Percentiles rank a stretch among this genome's conserved stretches.
phyloP scores from a whole-genome alignment of 2,113 vertebrate species.

The Polypterus senegalus region DNA sequence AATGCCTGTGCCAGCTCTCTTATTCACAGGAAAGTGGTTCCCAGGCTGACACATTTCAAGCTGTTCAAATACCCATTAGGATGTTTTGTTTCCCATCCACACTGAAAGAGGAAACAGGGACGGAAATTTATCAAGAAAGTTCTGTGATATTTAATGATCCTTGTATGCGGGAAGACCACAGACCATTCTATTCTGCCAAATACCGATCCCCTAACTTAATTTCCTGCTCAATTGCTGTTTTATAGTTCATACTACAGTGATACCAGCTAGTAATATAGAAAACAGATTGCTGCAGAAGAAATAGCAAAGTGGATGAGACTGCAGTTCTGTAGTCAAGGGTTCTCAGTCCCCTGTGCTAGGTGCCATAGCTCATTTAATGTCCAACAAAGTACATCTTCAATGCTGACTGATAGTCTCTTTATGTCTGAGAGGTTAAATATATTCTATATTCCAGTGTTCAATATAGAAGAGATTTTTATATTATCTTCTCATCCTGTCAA shows the following conservation, averaged over 20 bases:
- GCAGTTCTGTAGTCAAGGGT: slow-evolving; percentile 50
- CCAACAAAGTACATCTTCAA: slow-evolving; percentile 64
- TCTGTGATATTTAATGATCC: slow-evolving; percentile 43
- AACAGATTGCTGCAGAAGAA: slow-evolving; percentile 61
- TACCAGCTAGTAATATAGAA: slow-evolving; percentile 67
- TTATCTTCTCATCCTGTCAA: no score
- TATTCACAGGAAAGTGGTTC: slow-evolving; percentile 49
- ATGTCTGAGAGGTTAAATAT: slow-evolving; percentile 32
- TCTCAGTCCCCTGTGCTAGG: slow-evolving; percentile 50
- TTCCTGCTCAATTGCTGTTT: slow-evolving; percentile 68
- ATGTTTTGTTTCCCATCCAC: slow-evolving; percentile 52
- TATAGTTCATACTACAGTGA: slow-evolving; percentile 70
- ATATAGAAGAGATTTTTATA: slow-evolving; percentile 9
- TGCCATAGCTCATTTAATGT: slow-evolving; percentile 64
- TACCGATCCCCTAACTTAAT: slow-evolving; percentile 65
- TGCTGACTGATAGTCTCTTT: slow-evolving; percentile 48
- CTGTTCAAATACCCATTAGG: slow-evolving; percentile 63
- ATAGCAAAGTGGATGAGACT: slow-evolving; percentile 46
- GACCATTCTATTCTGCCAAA: slow-evolving; percentile 53
- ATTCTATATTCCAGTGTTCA: slow-evolving; percentile 28
- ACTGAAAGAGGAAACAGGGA: slow-evolving; percentile 43
- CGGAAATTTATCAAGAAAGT: slow-evolving; percentile 44
- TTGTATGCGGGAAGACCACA: slow-evolving; percentile 51
- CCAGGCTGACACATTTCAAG: slow-evolving; percentile 55
- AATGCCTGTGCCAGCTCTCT: slow-evolving; percentile 43